A percentile compares a stretch with the other conserved stretches of the same genome.
These are phyloP conservation scores for Automeris io DNA, from an alignment of 2,888 invertebrate species.

Conservation along the genomic window DNA sequence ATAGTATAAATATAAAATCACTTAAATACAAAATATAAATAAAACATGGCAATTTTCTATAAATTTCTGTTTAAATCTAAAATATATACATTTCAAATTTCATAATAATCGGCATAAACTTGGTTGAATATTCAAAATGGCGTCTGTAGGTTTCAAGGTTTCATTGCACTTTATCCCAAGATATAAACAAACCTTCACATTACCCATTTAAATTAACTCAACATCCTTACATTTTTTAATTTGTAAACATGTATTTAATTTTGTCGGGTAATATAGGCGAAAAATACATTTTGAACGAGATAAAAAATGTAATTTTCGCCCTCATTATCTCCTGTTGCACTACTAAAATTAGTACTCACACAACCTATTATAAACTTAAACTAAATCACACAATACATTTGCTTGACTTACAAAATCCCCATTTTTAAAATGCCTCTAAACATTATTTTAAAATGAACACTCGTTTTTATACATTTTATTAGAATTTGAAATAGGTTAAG, in stretches of 20 bases:
- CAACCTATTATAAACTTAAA: slow-evolving; percentile 27
- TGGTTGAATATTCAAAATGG: background rate
- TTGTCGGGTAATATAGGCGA: background rate
- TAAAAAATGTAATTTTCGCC: background rate
- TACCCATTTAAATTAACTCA: too few relatives aligned
- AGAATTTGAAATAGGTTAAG: too few relatives aligned
- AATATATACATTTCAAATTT: too few relatives aligned
- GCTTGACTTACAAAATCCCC: slow-evolving; percentile 45
- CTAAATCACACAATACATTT: slow-evolving; percentile 61
- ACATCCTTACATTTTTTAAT: background rate
- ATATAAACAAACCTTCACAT: background rate
- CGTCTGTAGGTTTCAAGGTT: background rate
- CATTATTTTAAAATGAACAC: slow-evolving; percentile 9
- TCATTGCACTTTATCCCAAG: slow-evolving; percentile 2
- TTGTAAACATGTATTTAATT: background rate
- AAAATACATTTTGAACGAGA: background rate
- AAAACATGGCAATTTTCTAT: background rate
- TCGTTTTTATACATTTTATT: slow-evolving; percentile 18
- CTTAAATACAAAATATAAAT: background rate
- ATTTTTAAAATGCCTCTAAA: slow-evolving; percentile 37
- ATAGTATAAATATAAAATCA: background rate
- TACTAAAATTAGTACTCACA: slow-evolving; percentile 16
- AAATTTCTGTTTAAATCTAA: background rate
- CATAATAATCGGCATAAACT: background rate
- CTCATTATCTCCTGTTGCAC: slow-evolving; percentile 2